Percentiles rank a stretch among this genome's conserved stretches.
Evolutionary conservation across 2,113 vertebrate genomes (phyloP).

Genomic region (Mionectes macconnelli): DNA sequence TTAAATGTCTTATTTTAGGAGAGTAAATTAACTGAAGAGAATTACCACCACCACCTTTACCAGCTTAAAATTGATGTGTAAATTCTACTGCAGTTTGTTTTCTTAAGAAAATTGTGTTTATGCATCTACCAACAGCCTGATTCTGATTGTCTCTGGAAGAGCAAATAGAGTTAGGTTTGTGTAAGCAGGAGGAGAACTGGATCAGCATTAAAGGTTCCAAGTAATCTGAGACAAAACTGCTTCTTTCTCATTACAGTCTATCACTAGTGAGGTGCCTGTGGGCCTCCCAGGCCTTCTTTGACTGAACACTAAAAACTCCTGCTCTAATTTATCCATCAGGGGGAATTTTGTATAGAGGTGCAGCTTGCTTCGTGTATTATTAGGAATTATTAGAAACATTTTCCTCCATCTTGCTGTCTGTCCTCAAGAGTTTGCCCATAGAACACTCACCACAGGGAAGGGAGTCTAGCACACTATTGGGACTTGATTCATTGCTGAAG

Average conservation of each 20-base stretch:
- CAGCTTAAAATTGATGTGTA: not conserved
- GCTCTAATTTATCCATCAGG: not conserved
- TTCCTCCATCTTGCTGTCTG: not conserved
- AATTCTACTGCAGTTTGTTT: not conserved
- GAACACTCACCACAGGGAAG: not conserved
- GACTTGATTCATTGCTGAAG: not conserved
- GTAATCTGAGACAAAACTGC: not conserved
- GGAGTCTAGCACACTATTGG: not conserved
- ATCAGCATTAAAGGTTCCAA: not conserved
- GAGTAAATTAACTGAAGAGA: not conserved
- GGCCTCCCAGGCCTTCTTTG: not conserved
- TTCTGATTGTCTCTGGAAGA: not conserved
- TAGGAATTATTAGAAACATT: not conserved
- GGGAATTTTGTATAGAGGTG: not conserved
- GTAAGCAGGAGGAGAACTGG: not conserved
- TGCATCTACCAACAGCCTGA: not conserved
- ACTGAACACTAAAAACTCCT: not conserved
- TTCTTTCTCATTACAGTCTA: not conserved
- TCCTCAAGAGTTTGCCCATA: not conserved
- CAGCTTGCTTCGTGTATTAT: not conserved
- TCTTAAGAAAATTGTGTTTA: conserved; percentile 22
- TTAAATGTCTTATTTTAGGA: not conserved
- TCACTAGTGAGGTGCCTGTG: not conserved
- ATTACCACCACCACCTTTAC: not conserved
- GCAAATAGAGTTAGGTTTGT: not conserved